These are phyloP conservation scores for Nothocercus julius DNA, from an alignment of 2,113 vertebrate species.

Conservation along the genomic window DNA sequence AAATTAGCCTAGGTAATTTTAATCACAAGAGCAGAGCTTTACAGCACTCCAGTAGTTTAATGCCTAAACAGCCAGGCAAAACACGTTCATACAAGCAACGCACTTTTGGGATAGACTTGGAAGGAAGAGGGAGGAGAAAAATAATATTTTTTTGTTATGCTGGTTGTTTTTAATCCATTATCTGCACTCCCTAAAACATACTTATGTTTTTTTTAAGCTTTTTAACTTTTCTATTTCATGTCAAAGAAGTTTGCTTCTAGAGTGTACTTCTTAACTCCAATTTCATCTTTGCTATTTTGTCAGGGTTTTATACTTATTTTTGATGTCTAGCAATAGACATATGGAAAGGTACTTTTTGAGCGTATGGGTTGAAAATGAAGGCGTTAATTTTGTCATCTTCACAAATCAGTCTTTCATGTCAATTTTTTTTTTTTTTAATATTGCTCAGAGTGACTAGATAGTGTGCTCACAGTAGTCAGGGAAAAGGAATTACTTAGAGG, in stretches of 20 bases:
- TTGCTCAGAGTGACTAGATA: not conserved
- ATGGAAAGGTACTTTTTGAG: not conserved
- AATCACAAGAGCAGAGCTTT: not conserved
- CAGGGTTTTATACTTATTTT: not conserved
- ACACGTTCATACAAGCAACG: not conserved
- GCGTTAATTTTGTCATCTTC: not conserved
- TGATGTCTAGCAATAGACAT: not conserved
- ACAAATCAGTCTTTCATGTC: not conserved
- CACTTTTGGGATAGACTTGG: not conserved
- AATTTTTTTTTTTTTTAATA: not conserved
- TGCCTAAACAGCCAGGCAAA: not conserved
- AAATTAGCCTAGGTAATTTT: not conserved
- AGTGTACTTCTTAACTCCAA: not conserved
- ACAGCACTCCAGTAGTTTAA: not conserved
- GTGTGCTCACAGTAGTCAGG: not conserved
- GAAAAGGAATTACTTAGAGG: not conserved
- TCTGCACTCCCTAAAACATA: not conserved
- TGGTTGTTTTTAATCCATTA: not conserved
- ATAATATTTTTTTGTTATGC: not conserved
- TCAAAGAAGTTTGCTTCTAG: slow-evolving; percentile 44
- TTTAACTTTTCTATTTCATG: slow-evolving; percentile 38
- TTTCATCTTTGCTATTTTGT: slow-evolving; percentile 18
- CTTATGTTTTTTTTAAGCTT: slow-evolving; percentile 3
- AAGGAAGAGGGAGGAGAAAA: not conserved
- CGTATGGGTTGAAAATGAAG: slow-evolving; percentile 12